These are phyloP conservation scores for Synanthedon myopaeformis DNA, from an alignment of 2,888 invertebrate genomes.

Conservation along the genomic window DNA sequence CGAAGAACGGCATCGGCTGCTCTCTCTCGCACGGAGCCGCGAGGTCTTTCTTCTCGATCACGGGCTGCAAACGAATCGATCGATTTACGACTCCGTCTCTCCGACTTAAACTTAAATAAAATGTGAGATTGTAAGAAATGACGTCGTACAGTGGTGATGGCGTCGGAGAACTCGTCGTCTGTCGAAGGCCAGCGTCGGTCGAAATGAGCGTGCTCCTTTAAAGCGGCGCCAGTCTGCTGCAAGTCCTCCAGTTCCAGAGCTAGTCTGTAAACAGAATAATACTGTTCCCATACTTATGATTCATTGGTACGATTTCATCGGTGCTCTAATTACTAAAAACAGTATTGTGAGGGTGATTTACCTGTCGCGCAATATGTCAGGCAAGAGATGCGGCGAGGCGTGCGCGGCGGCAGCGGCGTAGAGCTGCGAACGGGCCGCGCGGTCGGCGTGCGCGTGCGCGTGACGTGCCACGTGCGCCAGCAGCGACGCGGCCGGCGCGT, in stretches of 20 bases:
- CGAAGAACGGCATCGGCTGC: slow-evolving; percentile 40
- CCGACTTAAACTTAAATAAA: no score
- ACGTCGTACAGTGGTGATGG: slow-evolving; percentile 61
- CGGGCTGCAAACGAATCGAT: slow-evolving; percentile 35
- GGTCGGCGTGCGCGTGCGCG: slow-evolving; percentile 33
- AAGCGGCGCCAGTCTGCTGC: slow-evolving; percentile 35
- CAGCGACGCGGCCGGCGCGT: slow-evolving; percentile 20
- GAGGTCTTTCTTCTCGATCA: slow-evolving; percentile 62
- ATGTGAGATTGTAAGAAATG: no score
- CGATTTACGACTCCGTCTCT: not conserved
- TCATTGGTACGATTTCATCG: not conserved
- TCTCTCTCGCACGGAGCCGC: slow-evolving; percentile 31
- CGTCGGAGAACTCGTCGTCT: slow-evolving; percentile 69
- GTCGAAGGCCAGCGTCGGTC: slow-evolving; percentile 47
- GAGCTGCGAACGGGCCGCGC: slow-evolving; percentile 22
- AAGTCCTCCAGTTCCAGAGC: slow-evolving; percentile 36
- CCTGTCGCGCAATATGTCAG: not conserved
- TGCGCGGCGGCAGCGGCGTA: slow-evolving; percentile 26
- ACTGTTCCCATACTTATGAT: not conserved
- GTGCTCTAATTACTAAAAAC: not conserved
- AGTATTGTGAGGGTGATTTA: not conserved
- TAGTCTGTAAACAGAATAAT: slow-evolving; percentile 20
- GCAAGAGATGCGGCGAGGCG: not conserved
- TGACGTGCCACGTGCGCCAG: slow-evolving; percentile 24
- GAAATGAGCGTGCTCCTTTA: slow-evolving; percentile 23